phyloP scores from a whole-genome alignment of 2,888 invertebrate genomes.

The Auanema freiburgensis region DNA sequence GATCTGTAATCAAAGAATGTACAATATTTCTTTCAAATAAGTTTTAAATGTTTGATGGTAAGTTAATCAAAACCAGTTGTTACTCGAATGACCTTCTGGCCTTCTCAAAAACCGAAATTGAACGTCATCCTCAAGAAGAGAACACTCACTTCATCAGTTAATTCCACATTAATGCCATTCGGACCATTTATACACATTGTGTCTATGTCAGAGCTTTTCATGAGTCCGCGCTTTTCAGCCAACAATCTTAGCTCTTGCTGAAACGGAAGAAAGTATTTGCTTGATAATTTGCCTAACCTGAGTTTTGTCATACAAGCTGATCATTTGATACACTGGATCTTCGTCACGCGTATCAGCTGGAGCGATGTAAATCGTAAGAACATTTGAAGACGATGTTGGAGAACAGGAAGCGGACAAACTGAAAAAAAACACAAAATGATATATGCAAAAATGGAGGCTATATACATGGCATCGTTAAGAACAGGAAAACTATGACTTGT shows the following conservation, averaged over 20 bases:
- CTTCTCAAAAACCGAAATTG: too few species aligned
- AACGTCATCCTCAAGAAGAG: too few species aligned
- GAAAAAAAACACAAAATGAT: neutral
- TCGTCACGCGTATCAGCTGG: conserved; percentile 1
- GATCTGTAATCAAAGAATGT: too few species aligned
- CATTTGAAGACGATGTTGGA: neutral
- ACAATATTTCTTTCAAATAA: too few species aligned
- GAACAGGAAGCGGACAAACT: neutral
- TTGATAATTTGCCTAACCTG: conserved; percentile 7
- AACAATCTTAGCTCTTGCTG: neutral
- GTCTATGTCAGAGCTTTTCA: neutral
- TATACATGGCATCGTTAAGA: neutral
- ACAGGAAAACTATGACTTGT: neutral
- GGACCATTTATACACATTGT: conserved; percentile 15
- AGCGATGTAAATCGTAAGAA: neutral
- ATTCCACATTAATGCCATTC: conserved; percentile 13
- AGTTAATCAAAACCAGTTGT: too few species aligned
- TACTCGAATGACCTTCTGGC: too few species aligned
- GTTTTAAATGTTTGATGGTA: too few species aligned
- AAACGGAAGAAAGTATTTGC: neutral
- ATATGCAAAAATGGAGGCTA: neutral
- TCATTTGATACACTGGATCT: conserved; percentile 18
- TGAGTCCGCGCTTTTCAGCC: conserved; percentile 3
- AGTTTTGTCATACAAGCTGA: conserved; percentile 10
- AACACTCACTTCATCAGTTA: conserved; percentile 10